Base-by-base conservation (phyloP, 2,888 invertebrate genomes). In the Perizoma affinitatum region DNA sequence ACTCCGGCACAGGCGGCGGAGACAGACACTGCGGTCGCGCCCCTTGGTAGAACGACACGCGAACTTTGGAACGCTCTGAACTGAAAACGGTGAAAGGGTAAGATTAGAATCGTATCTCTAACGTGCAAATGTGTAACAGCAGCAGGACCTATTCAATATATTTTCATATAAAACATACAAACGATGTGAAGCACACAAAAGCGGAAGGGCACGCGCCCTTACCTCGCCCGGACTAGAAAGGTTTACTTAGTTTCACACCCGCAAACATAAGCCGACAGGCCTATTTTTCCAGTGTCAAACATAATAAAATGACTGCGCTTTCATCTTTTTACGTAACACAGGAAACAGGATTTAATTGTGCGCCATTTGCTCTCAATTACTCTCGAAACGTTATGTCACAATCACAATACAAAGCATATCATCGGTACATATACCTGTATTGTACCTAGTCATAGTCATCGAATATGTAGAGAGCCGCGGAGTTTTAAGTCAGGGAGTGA, bases 41-140 rank as follows among this genome's bases (percentile, higher is more conserved):
- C 84, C 96, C 96, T 92, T 96, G 96, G 92, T 95, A 96, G 92
- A 96, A 96, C 73, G 96, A 95, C 80, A 96, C 96, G 75, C 96
- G 95, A 66, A 96, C 96, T 88, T 95, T 96, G 74, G 95, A 95
- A 80, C 96, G 94, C 91, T 96, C 96, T 86, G 95, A 94, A 88
- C 96, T 96, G 93, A 48, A 94, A 94, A 45, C 10, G 67, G 63
- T 49, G 8, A 33, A 58, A 8, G 5, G 38, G n/a, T 22, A 22
- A n/a, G 11, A 8, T 11, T 40, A 49, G 11, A 11, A 49, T 22
- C 8, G 8, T 22, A 40, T 4, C 11, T n/a, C 38, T 38, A 38
- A 6, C 3, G 22, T 22, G 22, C 1, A 22, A 22, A 22, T 3
- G 3, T 22, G 22, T 22, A 22, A 22, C 22, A 22, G 22, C 22